Evolutionary conservation across 2,113 vertebrate species (phyloP).

Genomic region (Nyctibius bracteatus): DNA sequence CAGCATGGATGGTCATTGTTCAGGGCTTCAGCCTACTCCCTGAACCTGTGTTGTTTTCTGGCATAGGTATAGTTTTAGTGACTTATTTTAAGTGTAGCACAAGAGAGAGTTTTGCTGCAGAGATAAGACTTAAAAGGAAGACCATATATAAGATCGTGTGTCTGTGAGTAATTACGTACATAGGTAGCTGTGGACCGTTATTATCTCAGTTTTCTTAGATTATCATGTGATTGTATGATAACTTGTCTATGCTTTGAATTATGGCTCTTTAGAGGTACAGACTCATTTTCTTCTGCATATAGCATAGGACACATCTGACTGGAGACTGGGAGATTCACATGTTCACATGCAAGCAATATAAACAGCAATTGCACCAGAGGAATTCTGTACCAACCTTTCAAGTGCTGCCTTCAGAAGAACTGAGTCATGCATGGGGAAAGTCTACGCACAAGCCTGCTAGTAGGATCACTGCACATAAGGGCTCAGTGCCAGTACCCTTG

Average conservation of each 20-base stretch:
- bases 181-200: background rate
- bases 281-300: background rate
- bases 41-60: background rate
- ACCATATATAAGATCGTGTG: background rate
- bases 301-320: background rate
- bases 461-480: background rate
- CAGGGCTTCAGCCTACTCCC: background rate
- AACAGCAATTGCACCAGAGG: background rate
- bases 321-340: background rate
- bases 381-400: background rate
- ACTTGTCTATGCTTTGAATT: background rate
- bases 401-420: background rate
- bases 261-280: background rate
- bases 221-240: background rate
- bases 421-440: background rate
- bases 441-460: accelerated
- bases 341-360: background rate
- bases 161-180: background rate
- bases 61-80: background rate
- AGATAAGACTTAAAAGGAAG: background rate
- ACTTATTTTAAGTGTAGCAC: background rate
- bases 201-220: background rate
- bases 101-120: background rate
- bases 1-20: accelerated
- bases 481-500: background rate